These are phyloP conservation scores for Halichondria panicea DNA, from an alignment of 37 sponge, comb jelly and placozoan genomes.

Conservation along the genomic window DNA sequence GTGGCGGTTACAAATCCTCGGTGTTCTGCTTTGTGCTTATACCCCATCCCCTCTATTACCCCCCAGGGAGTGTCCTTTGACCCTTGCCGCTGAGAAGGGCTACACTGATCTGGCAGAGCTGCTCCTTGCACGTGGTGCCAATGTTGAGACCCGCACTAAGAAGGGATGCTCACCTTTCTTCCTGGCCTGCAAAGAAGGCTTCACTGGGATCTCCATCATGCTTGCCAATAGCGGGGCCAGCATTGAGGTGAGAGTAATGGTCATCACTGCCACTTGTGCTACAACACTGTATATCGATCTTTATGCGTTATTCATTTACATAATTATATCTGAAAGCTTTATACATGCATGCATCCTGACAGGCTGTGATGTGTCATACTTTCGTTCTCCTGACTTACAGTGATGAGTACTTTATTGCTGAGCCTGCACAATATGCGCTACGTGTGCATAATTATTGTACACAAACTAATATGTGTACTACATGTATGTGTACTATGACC, in stretches of 20 bases:
- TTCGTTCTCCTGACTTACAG: constrained; percentile 38
- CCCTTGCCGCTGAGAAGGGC: constrained; percentile 96
- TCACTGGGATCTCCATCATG: constrained; percentile 75
- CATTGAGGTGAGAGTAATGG: constrained; percentile 74
- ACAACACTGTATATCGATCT: too few species aligned
- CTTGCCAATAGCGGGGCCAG: constrained; percentile 77
- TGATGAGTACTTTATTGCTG: too few species aligned
- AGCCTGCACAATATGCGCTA: too few species aligned
- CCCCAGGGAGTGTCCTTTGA: constrained; percentile 90
- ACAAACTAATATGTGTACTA: too few species aligned
- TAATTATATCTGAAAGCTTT: too few species aligned
- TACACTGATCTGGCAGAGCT: constrained; percentile 77
- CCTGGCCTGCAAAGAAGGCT: constrained; percentile 91
- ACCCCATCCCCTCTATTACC: too few species aligned
- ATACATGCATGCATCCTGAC: not conserved
- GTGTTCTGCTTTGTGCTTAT: too few species aligned
- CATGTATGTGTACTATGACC: not conserved
- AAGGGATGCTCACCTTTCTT: constrained; percentile 98
- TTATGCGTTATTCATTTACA: too few species aligned
- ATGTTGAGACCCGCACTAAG: constrained; percentile 93
- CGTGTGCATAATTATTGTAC: too few species aligned
- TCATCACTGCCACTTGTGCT: too few species aligned
- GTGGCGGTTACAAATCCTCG: too few species aligned
- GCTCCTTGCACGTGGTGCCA: constrained; percentile 79
- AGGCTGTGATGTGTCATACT: constrained; percentile 14